Conservation (phyloP, 2,888 invertebrate species). For the Drosophila kuntzei region DNA sequence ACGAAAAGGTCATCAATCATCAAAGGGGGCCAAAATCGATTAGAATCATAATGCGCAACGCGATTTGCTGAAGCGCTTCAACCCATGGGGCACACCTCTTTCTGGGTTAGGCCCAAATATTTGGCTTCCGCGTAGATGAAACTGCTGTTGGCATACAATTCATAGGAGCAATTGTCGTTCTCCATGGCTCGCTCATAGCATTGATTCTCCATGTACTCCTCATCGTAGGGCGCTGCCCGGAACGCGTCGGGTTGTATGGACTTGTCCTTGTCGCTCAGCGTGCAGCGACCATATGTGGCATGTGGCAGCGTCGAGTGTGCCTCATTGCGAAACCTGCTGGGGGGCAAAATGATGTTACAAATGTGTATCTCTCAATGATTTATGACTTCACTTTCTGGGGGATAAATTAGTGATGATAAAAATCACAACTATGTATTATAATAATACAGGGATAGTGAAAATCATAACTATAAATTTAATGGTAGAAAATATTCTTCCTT, state of each 20-base stretch:
- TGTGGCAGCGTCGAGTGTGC: conserved; percentile 40
- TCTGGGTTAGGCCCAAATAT: conserved; percentile 84
- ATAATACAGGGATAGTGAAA: background rate
- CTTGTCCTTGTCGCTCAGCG: conserved; percentile 90
- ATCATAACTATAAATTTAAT: background rate
- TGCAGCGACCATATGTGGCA: conserved; percentile 87
- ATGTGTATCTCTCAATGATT: conserved; percentile 45
- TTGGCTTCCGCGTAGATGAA: conserved; percentile 87
- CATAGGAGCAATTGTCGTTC: conserved; percentile 90
- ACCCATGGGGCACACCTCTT: conserved; percentile 79
- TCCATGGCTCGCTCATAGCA: conserved; percentile 88
- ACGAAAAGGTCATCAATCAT: conserved; percentile 67
- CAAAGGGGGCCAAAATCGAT: conserved; percentile 45
- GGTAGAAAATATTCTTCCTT: background rate
- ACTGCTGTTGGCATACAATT: conserved; percentile 90
- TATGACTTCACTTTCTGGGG: conserved; percentile 55
- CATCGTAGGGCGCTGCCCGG: conserved; percentile 90
- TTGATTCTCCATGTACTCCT: conserved; percentile 94
- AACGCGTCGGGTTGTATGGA: conserved; percentile 92
- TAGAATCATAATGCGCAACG: conserved; percentile 66
- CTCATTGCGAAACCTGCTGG: conserved; percentile 61
- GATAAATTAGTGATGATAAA: background rate
- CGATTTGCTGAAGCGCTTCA: conserved; percentile 39
- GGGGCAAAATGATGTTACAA: background rate
- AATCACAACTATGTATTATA: background rate